Base-by-base conservation (phyloP, 2,888 invertebrate genomes). In the Apoda limacodes region DNA sequence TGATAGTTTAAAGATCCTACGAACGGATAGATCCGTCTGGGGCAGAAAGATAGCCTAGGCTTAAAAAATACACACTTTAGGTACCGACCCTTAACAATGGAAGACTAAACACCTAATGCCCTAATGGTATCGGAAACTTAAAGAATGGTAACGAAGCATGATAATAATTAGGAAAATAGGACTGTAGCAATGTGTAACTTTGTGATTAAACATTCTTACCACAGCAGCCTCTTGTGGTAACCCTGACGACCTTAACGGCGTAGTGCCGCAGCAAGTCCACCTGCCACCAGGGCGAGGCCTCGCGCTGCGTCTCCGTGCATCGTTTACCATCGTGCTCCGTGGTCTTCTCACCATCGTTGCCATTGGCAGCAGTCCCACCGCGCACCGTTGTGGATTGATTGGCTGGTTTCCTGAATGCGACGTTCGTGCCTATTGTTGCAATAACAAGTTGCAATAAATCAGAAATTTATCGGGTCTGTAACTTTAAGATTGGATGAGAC, bases 201-300 rank as follows among this genome's bases (percentile, higher is more conserved):
- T 22, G 22, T 9, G 14, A 14, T 12, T 19, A 13, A 25, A 20
- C 15, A 3, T 20, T 50, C 81, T 81, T 58, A 88, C 88, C 88
- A 50, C 90, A 91, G 48, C 91, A 90, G 17, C 89, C 90, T 56
- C 90, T 83, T 0, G 94, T 94, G 6, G 94, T 92, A 28, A 95
- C 89, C 39, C 93, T 78, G 22, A 95, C 91, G 21, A 92, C 92
- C 58, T 90, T 88, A 30, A 95, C 88, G 1, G 92, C 86, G 62
- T 94, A 94, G 14, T 93, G 88, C 34, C 89, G 81, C 21, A 95
- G 81, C 25, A 95, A 78, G 62, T 95, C 93, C 5, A 95, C 94
- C 49, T 90, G 88, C 95, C 95, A 95, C 93, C 94, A 95, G 0
- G 95, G 95, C 12, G 93, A 93, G 0, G 90, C 89, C 55, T 95